Evolutionary conservation across 1,140 invertebrate genomes (phyloP).

Genomic region (Calosoma granatense): DNA sequence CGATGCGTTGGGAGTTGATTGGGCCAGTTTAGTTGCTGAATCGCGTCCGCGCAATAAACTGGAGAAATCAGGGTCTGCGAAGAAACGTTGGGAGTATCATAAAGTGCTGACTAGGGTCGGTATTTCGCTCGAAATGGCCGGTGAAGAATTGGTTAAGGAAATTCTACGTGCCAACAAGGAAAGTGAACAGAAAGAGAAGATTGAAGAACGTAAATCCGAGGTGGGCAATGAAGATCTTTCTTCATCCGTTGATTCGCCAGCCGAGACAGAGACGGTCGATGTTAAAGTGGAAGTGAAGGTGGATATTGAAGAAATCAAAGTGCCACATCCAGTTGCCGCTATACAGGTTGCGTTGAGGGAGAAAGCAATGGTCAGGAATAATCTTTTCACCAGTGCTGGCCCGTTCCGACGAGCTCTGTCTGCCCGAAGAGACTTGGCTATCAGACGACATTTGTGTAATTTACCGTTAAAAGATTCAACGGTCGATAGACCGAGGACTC

Average conservation of each 20-base stretch:
- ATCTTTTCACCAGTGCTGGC: constrained; percentile 39
- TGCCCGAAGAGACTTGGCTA: constrained; percentile 51
- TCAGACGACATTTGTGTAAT: constrained; percentile 50
- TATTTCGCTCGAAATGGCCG: constrained; percentile 58
- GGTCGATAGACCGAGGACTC: constrained; percentile 29
- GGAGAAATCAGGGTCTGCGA: constrained; percentile 44
- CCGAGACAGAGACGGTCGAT: constrained; percentile 17
- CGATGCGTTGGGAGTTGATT: constrained; percentile 84
- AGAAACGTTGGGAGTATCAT: constrained; percentile 66
- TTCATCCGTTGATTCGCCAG: constrained; percentile 18
- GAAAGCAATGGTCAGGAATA: constrained; percentile 30
- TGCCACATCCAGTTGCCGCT: constrained; percentile 45
- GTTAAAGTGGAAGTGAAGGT: no score
- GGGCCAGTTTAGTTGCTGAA: constrained; percentile 77
- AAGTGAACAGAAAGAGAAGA: constrained; percentile 20
- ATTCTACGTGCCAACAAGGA: constrained; percentile 40
- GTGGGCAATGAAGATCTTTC: constrained; percentile 16
- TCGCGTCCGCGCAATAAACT: constrained; percentile 33
- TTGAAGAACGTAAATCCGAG: no score
- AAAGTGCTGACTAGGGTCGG: constrained; percentile 60
- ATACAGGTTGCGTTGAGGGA: constrained; percentile 45
- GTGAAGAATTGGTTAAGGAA: constrained; percentile 49
- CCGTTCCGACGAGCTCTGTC: constrained; percentile 47
- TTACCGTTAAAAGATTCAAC: constrained; percentile 44
- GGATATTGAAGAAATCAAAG: constrained; percentile 15